Conservation (phyloP, 2,113 vertebrate species). For the Tachuris rubrigastra region DNA sequence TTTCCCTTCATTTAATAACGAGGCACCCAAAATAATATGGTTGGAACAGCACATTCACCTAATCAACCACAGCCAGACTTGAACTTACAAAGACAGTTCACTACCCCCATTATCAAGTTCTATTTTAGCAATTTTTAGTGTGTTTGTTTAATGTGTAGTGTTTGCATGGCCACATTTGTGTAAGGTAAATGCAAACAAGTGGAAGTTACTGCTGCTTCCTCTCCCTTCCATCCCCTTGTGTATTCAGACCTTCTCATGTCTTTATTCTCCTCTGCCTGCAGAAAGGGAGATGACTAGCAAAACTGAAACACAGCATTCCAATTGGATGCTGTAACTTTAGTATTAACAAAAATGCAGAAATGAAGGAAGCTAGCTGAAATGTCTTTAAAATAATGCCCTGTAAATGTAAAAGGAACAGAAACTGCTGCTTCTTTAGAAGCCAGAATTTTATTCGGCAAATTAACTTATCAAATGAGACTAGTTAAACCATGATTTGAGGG, state of each 20-base stretch:
- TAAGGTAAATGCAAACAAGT: background rate
- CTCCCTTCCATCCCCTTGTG: background rate
- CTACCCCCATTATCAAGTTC: background rate
- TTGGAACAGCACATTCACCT: background rate
- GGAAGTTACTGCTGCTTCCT: background rate
- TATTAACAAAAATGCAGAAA: background rate
- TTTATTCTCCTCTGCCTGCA: background rate
- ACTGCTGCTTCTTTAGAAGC: background rate
- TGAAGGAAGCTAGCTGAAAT: background rate
- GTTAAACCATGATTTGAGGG: background rate
- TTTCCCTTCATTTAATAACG: background rate
- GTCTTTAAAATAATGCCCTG: background rate
- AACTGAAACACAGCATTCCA: background rate
- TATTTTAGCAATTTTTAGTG: background rate
- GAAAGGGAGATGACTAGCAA: background rate
- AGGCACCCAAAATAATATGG: background rate
- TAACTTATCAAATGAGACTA: background rate
- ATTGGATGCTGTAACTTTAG: background rate
- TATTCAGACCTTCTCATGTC: background rate
- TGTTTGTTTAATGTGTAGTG: background rate
- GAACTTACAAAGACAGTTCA: background rate
- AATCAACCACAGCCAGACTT: background rate
- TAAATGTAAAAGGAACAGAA: background rate
- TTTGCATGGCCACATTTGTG: background rate
- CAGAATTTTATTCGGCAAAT: background rate